These are phyloP conservation scores for Salminus brasiliensis DNA, from an alignment of 2,113 vertebrate genomes.

Conservation along the genomic window DNA sequence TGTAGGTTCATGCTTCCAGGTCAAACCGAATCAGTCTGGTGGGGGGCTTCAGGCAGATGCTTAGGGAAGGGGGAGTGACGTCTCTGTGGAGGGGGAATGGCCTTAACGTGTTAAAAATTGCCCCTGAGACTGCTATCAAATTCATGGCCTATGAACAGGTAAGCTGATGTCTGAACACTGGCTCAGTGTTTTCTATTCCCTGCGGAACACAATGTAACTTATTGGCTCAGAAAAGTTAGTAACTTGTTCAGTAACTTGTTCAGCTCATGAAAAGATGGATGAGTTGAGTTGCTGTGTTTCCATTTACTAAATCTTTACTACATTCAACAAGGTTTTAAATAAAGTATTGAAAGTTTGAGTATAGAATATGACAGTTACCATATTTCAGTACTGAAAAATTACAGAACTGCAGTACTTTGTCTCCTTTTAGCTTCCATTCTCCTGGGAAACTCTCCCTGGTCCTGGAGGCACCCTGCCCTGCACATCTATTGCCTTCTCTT, in stretches of 20 bases:
- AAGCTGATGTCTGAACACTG: conserved; percentile 15
- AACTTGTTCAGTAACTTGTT: background rate
- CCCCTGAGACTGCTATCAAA: conserved; percentile 94
- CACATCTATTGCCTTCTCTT: too few species aligned
- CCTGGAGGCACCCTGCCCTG: too few species aligned
- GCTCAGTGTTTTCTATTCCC: background rate
- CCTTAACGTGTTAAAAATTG: conserved; percentile 94
- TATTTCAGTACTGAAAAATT: too few species aligned
- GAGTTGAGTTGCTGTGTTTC: too few species aligned
- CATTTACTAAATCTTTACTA: too few species aligned
- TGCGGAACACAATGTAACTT: too few species aligned
- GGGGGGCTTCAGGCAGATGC: conserved; percentile 87
- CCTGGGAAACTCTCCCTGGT: too few species aligned
- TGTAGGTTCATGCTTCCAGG: conserved; percentile 88
- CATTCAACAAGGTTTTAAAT: too few species aligned
- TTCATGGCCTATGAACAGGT: conserved; percentile 97
- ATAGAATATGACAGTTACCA: too few species aligned
- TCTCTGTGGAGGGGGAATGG: conserved; percentile 96
- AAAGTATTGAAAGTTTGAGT: too few species aligned
- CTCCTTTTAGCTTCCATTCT: too few species aligned
- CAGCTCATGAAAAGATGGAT: background rate
- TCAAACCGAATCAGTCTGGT: conserved; percentile 82
- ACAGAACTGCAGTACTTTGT: too few species aligned
- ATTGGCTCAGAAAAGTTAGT: background rate
- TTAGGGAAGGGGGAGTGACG: conserved; percentile 84